A percentile compares a stretch with the other conserved stretches of the same genome.
Conservation (phyloP, 2,888 invertebrate species). For the Xestia sexstrigata region DNA sequence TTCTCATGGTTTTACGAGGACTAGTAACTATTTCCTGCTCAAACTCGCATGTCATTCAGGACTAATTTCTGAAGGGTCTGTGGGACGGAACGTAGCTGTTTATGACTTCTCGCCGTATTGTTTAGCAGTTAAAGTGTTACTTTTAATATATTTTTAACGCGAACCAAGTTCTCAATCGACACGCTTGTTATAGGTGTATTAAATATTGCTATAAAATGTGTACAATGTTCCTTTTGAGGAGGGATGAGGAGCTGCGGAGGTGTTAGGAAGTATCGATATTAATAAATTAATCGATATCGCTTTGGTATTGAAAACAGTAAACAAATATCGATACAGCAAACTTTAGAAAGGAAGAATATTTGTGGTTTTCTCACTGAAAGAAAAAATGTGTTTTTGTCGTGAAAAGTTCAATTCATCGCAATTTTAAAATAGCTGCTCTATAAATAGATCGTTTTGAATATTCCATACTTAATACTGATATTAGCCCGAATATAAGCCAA, state of each 20-base stretch:
- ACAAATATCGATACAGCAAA: not conserved
- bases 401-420: too few species aligned
- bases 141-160: constrained; percentile 60
- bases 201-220: constrained; percentile 60
- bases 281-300: not conserved
- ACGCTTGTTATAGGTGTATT: constrained; percentile 62
- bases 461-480: not conserved
- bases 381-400: too few species aligned
- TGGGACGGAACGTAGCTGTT: constrained; percentile 58
- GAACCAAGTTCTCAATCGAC: constrained; percentile 54
- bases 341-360: not conserved
- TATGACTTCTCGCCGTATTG: constrained; percentile 73
- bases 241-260: not conserved
- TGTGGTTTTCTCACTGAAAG: too few species aligned
- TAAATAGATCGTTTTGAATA: not conserved
- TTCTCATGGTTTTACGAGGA: constrained; percentile 61
- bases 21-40: constrained; percentile 63
- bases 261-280: not conserved
- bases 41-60: constrained; percentile 73
- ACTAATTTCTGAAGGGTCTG: constrained; percentile 69
- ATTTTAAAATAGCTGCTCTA: too few species aligned
- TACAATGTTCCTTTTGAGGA: constrained; percentile 66
- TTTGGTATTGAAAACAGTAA: not conserved
- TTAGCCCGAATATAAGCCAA: too few species aligned
- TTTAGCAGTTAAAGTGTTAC: constrained; percentile 59